Conservation (phyloP, 2,888 invertebrate genomes). For the Dichetophora obliterata region DNA sequence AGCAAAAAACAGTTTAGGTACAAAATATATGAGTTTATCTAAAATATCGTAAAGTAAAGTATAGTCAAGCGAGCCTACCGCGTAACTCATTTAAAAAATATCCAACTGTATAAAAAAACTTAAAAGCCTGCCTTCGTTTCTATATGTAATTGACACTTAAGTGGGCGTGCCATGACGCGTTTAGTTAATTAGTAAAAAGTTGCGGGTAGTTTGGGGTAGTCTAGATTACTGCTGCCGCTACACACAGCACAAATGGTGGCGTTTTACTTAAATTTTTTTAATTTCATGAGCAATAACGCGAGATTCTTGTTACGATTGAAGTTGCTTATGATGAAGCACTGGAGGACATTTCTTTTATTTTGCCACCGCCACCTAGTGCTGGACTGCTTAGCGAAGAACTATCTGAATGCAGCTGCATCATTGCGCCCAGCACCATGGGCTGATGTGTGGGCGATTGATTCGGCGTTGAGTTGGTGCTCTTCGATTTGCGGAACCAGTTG, state of each 20-base stretch:
- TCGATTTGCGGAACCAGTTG: slow-evolving; percentile 70
- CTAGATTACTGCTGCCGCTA: not conserved
- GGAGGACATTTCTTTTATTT: slow-evolving; percentile 45
- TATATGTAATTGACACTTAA: slow-evolving; percentile 25
- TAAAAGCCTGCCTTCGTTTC: not conserved
- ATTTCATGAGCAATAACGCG: not conserved
- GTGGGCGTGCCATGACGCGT: slow-evolving; percentile 8
- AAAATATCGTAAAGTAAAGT: not conserved
- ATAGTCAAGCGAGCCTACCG: not conserved
- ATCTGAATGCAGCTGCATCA: slow-evolving; percentile 48
- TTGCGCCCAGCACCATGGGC: slow-evolving; percentile 44
- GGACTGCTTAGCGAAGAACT: slow-evolving; percentile 54
- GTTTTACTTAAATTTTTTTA: too few species aligned
- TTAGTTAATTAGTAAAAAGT: not conserved
- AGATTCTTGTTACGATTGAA: slow-evolving; percentile 2
- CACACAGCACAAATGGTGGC: not conserved
- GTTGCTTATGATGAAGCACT: slow-evolving; percentile 46
- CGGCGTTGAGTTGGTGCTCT: slow-evolving; percentile 68
- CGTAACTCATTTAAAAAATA: slow-evolving; percentile 3
- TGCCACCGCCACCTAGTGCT: slow-evolving; percentile 41
- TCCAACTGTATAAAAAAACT: not conserved
- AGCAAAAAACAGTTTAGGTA: not conserved
- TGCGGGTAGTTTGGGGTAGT: not conserved
- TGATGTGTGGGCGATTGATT: slow-evolving; percentile 70
- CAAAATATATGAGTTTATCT: not conserved